Percentiles rank a stretch among this genome's conserved stretches.
Conservation (phyloP, 2,888 invertebrate genomes). For the Toxonevra muliebris region DNA sequence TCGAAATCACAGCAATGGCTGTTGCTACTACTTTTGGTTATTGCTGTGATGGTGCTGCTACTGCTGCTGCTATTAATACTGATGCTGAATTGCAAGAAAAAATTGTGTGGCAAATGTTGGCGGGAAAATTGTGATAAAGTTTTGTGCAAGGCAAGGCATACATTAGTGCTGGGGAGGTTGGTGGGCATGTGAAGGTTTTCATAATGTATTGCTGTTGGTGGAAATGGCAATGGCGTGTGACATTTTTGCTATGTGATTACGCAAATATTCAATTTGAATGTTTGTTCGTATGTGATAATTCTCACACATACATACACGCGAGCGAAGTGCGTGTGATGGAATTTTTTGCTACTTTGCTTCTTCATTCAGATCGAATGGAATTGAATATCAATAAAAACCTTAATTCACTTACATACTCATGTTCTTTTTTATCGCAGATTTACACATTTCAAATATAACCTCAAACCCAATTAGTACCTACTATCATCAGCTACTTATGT, state of each 20-base stretch:
- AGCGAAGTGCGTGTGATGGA: not conserved
- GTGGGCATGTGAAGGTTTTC: conserved; percentile 31
- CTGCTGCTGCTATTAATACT: conserved; percentile 18
- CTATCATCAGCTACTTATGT: too few relatives aligned
- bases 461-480: too few relatives aligned
- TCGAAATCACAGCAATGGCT: conserved; percentile 60
- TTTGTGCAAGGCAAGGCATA: not conserved
- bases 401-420: too few relatives aligned
- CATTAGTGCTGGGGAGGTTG: not conserved
- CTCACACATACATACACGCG: too few relatives aligned
- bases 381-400: not conserved
- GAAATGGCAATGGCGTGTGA: conserved; percentile 20
- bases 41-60: conserved; percentile 31
- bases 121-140: conserved; percentile 37
- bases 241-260: conserved; percentile 11
- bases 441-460: not conserved
- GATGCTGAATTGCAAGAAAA: conserved; percentile 45
- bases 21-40: conserved; percentile 33
- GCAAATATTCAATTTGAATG: conserved; percentile 10
- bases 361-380: not conserved
- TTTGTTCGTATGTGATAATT: not conserved
- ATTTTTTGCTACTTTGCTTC: not conserved
- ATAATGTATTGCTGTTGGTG: conserved; percentile 24
- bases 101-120: conserved; percentile 40
- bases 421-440: too few relatives aligned